Base-by-base conservation (phyloP, 2,797 vertebrate genomes). In the Sciurus carolinensis region DNA sequence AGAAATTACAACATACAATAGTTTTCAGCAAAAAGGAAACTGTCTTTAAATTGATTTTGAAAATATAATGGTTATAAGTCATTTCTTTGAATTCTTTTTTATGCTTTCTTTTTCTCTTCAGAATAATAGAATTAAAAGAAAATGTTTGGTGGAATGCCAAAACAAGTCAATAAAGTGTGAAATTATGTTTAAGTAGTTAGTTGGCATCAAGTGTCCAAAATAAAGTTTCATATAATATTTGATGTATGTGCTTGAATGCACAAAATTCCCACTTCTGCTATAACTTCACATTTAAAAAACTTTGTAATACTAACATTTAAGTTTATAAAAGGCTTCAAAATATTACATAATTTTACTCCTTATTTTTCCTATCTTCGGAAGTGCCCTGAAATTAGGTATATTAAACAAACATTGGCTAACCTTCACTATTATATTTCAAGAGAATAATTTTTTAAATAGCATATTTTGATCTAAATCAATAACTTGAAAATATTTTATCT, bases 81-180 rank as follows among this genome's bases (percentile, higher is more conserved):
- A 36, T 76, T 76, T 76, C 47, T 82, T 57, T 82, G 26, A 90
- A 64, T 57, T 83, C 15, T 57, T 66, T 77, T 76, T 92, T 5
- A 39, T 62, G n/a, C n/a, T 7, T 20, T 1, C 67, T 10, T 84
- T 76, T 90, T 80, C 28, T 81, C 59, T 76, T 69, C 20, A 24
- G 12, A 95, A 77, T 62, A 57, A 44, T 79, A 62, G 36, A 83
- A 84, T 84, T 64, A 22, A 95, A 90, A 81, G 30, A 3, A 64
- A 87, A 64, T 79, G 9, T 80, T 57, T 75, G 36, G n/a, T 18
- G 54, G 1, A 59, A 62, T 36, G 47, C 17, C 4, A 50, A 57
- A 66, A 87, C 20, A 57, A 20, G 7, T 71, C 22, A 79, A 1
- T 80, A 17, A 81, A 50, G 3, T 64, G 13, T 14, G 80, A 87